Conservation (phyloP, 2,797 vertebrate species). For the Rhinichthys osculus region DNA sequence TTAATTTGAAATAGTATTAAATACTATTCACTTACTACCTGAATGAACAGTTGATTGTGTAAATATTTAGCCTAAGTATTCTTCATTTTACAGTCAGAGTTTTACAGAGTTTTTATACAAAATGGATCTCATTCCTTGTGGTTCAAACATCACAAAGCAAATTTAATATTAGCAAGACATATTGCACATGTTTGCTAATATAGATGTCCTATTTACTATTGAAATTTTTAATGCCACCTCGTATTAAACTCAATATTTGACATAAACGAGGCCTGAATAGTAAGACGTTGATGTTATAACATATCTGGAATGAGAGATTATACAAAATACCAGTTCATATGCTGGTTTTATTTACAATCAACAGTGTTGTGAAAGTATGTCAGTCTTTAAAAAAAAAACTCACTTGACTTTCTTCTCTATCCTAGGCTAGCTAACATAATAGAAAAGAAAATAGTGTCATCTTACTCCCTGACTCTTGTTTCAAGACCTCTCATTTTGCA, state of each 20-base stretch:
- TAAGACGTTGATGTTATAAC: not conserved
- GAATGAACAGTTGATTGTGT: not conserved
- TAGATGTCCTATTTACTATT: not conserved
- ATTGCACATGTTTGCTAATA: not conserved
- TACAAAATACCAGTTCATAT: not conserved
- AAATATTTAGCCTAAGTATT: not conserved
- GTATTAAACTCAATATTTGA: not conserved
- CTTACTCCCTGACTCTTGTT: constrained; percentile 12
- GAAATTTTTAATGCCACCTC: not conserved
- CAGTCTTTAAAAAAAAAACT: not conserved
- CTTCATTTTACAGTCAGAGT: not conserved
- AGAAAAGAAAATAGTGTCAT: not conserved
- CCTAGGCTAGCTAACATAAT: not conserved
- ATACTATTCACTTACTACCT: not conserved
- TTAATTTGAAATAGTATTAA: not conserved
- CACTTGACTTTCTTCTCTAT: not conserved
- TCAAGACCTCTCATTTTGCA: constrained; percentile 31
- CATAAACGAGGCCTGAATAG: not conserved
- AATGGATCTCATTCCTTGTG: not conserved
- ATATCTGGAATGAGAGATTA: not conserved
- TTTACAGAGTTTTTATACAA: not conserved
- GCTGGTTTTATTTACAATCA: not conserved
- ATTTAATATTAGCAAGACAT: not conserved
- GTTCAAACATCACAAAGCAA: not conserved
- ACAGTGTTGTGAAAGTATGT: not conserved